These are phyloP conservation scores for Protodeltote pygarga DNA, from an alignment of 2,888 invertebrate genomes.

Conservation along the genomic window DNA sequence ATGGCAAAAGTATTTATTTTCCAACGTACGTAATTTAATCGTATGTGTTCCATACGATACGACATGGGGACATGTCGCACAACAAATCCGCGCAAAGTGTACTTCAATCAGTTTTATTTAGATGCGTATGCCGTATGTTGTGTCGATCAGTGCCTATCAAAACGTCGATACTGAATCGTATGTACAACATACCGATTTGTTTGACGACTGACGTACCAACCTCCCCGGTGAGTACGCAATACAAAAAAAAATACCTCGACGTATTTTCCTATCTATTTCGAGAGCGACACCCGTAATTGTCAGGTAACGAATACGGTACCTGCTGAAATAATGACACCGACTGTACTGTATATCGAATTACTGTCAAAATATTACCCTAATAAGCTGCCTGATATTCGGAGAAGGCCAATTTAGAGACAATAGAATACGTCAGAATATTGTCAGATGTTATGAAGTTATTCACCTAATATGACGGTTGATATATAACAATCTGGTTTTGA, in stretches of 20 bases:
- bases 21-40: constrained; percentile 33
- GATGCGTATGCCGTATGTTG: too few species aligned
- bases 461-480: constrained; percentile 23
- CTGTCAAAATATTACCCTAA: constrained; percentile 40
- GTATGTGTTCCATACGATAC: constrained; percentile 12
- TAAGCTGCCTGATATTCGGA: constrained; percentile 33
- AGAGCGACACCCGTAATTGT: constrained; percentile 48
- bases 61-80: constrained; percentile 25
- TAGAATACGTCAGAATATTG: constrained; percentile 16
- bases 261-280: constrained; percentile 42
- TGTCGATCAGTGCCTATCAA: constrained; percentile 43
- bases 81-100: constrained; percentile 39
- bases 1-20: constrained; percentile 24
- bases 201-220: constrained; percentile 46
- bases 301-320: constrained; percentile 47
- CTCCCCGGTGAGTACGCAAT: constrained; percentile 37
- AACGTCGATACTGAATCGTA: constrained; percentile 34
- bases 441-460: constrained; percentile 20
- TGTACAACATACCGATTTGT: constrained; percentile 32
- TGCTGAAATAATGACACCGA: constrained; percentile 43
- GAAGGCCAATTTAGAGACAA: constrained; percentile 36
- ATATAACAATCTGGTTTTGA: too few species aligned
- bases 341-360: constrained; percentile 38
- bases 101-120: constrained; percentile 51
- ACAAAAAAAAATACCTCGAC: constrained; percentile 38